phyloP scores from a whole-genome alignment of 2,797 vertebrate species.

The Erithacus rubecula region DNA sequence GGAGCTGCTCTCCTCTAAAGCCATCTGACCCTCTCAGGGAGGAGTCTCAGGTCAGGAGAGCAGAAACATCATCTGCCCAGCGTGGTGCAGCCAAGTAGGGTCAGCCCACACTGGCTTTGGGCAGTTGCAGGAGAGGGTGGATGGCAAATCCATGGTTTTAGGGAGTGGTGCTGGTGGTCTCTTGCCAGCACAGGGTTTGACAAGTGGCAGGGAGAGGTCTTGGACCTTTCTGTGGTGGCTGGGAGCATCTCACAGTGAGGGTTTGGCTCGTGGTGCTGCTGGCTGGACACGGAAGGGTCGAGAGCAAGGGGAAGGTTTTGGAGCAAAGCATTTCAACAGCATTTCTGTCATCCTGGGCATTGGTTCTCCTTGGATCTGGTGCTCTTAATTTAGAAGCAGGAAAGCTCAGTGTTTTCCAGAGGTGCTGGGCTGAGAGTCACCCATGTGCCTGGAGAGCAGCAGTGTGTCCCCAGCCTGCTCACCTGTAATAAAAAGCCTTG shows the following conservation, averaged over 20 bases:
- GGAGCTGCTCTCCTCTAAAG: neutral
- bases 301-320: neutral
- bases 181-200: neutral
- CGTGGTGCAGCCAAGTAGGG: fast-evolving
- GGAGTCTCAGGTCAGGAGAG: neutral
- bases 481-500: neutral
- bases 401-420: neutral
- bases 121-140: neutral
- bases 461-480: fast-evolving
- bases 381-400: neutral
- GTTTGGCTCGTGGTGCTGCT: neutral
- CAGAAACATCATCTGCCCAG: neutral
- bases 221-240: neutral
- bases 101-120: neutral
- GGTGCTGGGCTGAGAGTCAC: neutral
- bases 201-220: fast-evolving
- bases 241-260: fast-evolving
- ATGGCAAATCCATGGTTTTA: neutral
- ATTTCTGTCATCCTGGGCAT: fast-evolving
- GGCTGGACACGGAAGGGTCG: fast-evolving
- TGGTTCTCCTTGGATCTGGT: neutral
- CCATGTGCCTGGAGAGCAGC: neutral
- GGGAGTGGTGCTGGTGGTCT: neutral
- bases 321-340: neutral
- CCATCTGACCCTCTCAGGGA: neutral